Conservation (phyloP, 30 jellyfish, hydroid and myxozoan species). For the Pelagia noctiluca region DNA sequence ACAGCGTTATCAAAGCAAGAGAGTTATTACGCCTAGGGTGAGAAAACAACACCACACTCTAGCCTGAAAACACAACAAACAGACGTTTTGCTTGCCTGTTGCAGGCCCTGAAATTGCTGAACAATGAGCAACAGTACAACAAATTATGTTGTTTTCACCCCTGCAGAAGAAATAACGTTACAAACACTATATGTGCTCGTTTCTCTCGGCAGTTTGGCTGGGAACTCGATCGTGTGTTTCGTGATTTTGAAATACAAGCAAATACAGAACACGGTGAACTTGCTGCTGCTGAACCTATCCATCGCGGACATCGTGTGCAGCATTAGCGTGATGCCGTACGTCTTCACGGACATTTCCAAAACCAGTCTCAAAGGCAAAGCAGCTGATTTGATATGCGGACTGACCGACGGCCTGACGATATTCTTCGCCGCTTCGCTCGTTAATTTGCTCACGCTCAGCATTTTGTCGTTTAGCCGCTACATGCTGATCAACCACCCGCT, state of each 20-base stretch:
- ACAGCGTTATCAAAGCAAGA: too few relatives aligned
- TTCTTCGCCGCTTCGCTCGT: constrained; percentile 87
- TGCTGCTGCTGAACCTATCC: constrained; percentile 78
- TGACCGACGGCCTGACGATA: constrained; percentile 83
- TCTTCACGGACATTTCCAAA: constrained; percentile 44
- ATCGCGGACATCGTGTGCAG: constrained; percentile 83
- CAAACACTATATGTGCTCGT: constrained; percentile 56
- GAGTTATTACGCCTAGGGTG: too few relatives aligned
- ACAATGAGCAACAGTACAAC: neutral
- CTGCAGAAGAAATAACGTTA: constrained; percentile 49
- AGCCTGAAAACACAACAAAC: too few relatives aligned
- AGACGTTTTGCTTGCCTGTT: neutral
- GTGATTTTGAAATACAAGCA: constrained; percentile 65
- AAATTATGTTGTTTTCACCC: constrained; percentile 36
- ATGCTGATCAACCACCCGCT: constrained; percentile 89
- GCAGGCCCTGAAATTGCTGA: neutral
- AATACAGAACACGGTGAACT: constrained; percentile 78
- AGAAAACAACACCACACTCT: neutral
- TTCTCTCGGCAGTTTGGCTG: constrained; percentile 53
- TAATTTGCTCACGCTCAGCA: constrained; percentile 81
- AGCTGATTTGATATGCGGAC: constrained; percentile 87
- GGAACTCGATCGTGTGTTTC: constrained; percentile 78
- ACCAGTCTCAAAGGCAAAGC: constrained; percentile 60
- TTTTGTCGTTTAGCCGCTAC: constrained; percentile 86
- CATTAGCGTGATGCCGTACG: constrained; percentile 81